Evolutionary conservation across 2,113 vertebrate species (phyloP).

Genomic region (Anarhynchus alexandrinus): DNA sequence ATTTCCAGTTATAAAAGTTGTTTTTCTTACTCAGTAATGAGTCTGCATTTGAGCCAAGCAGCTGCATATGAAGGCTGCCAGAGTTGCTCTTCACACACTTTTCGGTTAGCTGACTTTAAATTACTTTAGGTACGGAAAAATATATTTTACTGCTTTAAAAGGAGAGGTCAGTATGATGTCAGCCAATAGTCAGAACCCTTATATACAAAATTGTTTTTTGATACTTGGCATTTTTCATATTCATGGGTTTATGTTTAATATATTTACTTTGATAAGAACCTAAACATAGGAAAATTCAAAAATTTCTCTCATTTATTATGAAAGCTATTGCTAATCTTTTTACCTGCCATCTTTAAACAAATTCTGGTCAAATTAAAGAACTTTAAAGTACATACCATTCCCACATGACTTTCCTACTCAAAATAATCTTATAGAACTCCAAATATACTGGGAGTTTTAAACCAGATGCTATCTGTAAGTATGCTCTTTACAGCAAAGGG

Average conservation of each 20-base stretch:
- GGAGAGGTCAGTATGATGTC: conserved; percentile 2
- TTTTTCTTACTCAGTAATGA: conserved; percentile 56
- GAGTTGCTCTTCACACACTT: conserved; percentile 25
- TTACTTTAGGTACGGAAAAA: conserved; percentile 44
- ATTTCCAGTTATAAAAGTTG: conserved; percentile 56
- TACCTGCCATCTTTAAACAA: neutral
- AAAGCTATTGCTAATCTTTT: neutral
- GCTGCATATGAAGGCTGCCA: conserved; percentile 43
- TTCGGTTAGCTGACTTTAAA: conserved; percentile 54
- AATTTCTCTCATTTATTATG: neutral
- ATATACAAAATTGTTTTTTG: neutral
- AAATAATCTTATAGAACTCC: neutral
- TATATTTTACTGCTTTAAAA: conserved; percentile 40
- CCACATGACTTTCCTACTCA: neutral
- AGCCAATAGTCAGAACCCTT: conserved; percentile 32
- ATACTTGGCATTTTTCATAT: neutral
- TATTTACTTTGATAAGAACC: neutral
- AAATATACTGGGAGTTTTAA: neutral
- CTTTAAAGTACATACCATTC: neutral
- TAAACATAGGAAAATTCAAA: neutral
- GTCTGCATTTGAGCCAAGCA: conserved; percentile 55
- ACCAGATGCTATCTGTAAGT: neutral
- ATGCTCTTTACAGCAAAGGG: neutral
- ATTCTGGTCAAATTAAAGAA: neutral
- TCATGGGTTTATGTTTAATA: neutral